Percentiles rank a stretch among this genome's conserved stretches.
These are phyloP conservation scores for Selene dorsalis DNA, from an alignment of 2,797 vertebrate genomes.

Conservation along the genomic window DNA sequence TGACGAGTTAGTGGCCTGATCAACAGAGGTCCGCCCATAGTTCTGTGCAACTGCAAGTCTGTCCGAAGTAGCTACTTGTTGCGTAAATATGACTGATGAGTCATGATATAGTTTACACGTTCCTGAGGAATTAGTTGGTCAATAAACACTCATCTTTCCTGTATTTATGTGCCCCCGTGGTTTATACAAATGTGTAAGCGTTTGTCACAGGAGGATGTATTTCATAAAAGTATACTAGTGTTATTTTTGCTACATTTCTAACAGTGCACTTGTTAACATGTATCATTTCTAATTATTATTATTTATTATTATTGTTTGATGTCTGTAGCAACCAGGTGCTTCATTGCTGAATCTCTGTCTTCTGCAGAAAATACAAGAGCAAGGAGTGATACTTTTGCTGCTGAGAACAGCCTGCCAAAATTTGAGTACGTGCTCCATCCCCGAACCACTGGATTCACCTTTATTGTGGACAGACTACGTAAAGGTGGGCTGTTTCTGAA, in stretches of 20 bases:
- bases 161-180: conserved; percentile 50
- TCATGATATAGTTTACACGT: conserved; percentile 62
- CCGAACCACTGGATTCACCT: conserved; percentile 96
- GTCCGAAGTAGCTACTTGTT: conserved; percentile 48
- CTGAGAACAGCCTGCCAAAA: conserved; percentile 89
- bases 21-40: conserved; percentile 8
- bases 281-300: background rate
- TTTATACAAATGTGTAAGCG: conserved; percentile 36
- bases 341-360: conserved; percentile 13
- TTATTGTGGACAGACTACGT: conserved; percentile 91
- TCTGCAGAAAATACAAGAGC: conserved; percentile 90
- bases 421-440: conserved; percentile 95
- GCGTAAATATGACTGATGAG: conserved; percentile 59
- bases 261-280: too few relatives aligned
- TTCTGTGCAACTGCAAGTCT: conserved; percentile 18
- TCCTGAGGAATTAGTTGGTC: conserved; percentile 60
- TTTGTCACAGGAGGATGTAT: conserved; percentile 33
- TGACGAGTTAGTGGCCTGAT: conserved; percentile 32
- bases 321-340: background rate
- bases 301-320: too few relatives aligned
- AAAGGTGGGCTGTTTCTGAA: conserved; percentile 86
- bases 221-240: conserved; percentile 8
- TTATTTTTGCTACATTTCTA: background rate
- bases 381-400: conserved; percentile 91
- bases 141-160: conserved; percentile 61